Conservation (phyloP, 2,888 invertebrate genomes). For the Agrilus mali region DNA sequence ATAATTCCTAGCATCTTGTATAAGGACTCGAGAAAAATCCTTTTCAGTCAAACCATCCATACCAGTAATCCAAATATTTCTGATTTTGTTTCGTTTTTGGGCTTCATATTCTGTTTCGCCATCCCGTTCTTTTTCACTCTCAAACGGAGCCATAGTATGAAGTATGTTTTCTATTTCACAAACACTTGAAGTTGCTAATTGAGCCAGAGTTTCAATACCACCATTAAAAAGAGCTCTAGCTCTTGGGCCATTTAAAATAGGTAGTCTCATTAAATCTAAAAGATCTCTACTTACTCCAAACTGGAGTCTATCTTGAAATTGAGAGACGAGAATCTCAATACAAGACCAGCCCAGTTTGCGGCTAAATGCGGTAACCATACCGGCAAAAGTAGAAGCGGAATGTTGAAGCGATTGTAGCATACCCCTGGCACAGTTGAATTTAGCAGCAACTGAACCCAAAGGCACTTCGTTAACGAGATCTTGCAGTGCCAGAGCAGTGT, state of each 20-base stretch:
- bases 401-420: conserved; percentile 90
- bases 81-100: conserved; percentile 52
- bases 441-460: conserved; percentile 64
- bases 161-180: conserved; percentile 63
- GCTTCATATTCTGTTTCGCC: conserved; percentile 54
- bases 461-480: conserved; percentile 88
- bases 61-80: conserved; percentile 68
- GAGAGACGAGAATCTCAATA: conserved; percentile 75
- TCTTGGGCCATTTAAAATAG: conserved; percentile 68
- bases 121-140: conserved; percentile 63
- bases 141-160: conserved; percentile 69
- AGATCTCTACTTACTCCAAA: conserved; percentile 91
- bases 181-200: conserved; percentile 63
- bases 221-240: conserved; percentile 74
- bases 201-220: conserved; percentile 64
- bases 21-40: conserved; percentile 69
- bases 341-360: conserved; percentile 84
- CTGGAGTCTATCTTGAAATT: conserved; percentile 87
- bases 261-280: conserved; percentile 77
- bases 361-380: conserved; percentile 96
- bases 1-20: conserved; percentile 63
- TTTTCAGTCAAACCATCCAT: conserved; percentile 64
- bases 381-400: conserved; percentile 89
- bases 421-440: conserved; percentile 79
- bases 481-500: conserved; percentile 79